These are phyloP conservation scores for Riptortus pedestris DNA, from an alignment of 1,140 invertebrate genomes.

Conservation along the genomic window DNA sequence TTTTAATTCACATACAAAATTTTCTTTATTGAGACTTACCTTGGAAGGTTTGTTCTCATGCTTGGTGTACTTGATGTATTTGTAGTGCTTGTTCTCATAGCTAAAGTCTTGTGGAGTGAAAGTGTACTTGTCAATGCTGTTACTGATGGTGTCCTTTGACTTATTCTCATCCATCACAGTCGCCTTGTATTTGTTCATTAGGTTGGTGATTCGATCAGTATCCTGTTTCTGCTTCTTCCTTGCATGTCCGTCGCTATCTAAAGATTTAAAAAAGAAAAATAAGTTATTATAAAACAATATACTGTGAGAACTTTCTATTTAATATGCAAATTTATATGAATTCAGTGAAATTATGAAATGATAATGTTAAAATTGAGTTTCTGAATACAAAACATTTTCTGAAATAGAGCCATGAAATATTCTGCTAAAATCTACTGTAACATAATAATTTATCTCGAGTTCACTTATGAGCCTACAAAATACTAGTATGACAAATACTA, in stretches of 20 bases:
- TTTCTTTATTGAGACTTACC: too few species aligned
- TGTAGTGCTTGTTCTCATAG: conserved; percentile 69
- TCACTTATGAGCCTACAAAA: too few species aligned
- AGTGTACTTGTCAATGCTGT: conserved; percentile 41
- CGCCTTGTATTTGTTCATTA: conserved; percentile 56
- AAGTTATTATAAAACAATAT: not conserved
- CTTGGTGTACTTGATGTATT: conserved; percentile 66
- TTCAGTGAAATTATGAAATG: too few species aligned
- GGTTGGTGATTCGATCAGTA: conserved; percentile 46
- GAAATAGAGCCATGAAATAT: too few species aligned
- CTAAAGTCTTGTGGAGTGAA: conserved; percentile 66
- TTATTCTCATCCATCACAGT: conserved; percentile 37
- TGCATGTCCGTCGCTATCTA: conserved; percentile 44
- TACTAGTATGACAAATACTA: too few species aligned
- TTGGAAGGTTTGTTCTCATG: conserved; percentile 58
- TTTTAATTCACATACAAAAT: too few species aligned
- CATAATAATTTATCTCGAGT: too few species aligned
- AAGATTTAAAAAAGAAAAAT: conserved; percentile 25
- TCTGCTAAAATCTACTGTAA: too few species aligned
- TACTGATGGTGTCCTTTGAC: conserved; percentile 26
- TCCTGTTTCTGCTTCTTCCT: conserved; percentile 49
- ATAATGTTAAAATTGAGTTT: too few species aligned
- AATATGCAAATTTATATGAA: too few species aligned
- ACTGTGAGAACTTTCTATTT: too few species aligned
- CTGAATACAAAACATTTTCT: too few species aligned